Evolutionary conservation across 1,140 invertebrate species (phyloP).

Genomic region (Holcopasites calliopsidis): DNA sequence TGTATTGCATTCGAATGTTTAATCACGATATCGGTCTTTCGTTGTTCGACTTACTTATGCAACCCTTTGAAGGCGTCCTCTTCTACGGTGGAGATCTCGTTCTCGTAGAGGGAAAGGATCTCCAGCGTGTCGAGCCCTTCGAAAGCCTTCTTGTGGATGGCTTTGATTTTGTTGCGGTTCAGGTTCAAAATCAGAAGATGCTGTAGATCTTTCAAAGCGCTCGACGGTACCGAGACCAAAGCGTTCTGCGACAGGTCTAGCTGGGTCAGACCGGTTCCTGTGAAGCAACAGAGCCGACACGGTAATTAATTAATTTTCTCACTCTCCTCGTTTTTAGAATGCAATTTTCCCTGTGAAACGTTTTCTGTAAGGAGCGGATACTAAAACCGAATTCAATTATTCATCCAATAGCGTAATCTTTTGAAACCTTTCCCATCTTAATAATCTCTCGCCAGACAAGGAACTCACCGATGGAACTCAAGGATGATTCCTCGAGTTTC

Average conservation of each 20-base stretch:
- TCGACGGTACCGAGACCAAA: conserved; percentile 87
- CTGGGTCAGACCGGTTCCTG: conserved; percentile 90
- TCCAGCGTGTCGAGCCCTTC: conserved; percentile 91
- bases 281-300: conserved; percentile 36
- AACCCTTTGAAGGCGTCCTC: conserved; percentile 90
- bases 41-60: conserved; percentile 85
- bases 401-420: too few species aligned
- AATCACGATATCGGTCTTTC: background rate
- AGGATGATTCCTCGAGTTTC: conserved; percentile 90
- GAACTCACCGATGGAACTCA: conserved; percentile 89
- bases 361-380: too few species aligned
- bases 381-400: too few species aligned
- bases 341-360: too few species aligned
- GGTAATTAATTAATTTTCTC: too few species aligned
- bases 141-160: conserved; percentile 89
- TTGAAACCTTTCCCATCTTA: too few species aligned
- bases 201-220: conserved; percentile 88
- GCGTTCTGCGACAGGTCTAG: conserved; percentile 91
- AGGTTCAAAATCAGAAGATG: conserved; percentile 92
- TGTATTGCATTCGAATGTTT: too few species aligned
- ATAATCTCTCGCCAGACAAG: too few species aligned
- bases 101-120: conserved; percentile 93
- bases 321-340: too few species aligned
- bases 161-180: conserved; percentile 92
- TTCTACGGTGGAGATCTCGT: conserved; percentile 89